Conservation (phyloP, 37 sponge, comb jelly and placozoan genomes). For the Theonella swinhoei region DNA sequence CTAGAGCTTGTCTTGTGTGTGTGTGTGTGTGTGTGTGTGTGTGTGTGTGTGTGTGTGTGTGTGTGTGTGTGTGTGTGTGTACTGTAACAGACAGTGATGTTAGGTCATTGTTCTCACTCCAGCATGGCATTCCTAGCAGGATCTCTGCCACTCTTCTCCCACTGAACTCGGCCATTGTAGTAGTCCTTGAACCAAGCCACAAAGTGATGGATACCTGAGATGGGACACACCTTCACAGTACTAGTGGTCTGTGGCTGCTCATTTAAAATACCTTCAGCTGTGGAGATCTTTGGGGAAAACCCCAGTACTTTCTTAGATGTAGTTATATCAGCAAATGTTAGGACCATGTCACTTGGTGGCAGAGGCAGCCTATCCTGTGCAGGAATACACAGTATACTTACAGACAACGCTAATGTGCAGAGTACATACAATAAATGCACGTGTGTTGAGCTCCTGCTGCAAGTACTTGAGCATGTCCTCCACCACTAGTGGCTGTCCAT, state of each 20-base stretch:
- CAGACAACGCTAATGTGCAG: too few relatives aligned
- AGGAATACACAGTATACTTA: too few relatives aligned
- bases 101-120: neutral
- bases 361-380: slow-evolving; percentile 58
- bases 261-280: slow-evolving; percentile 42
- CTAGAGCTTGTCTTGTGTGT: neutral
- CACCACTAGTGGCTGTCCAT: slow-evolving; percentile 51
- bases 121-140: neutral
- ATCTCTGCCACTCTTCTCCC: neutral
- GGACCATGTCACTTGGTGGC: slow-evolving; percentile 50
- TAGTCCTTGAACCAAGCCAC: slow-evolving; percentile 60
- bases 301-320: slow-evolving; percentile 30
- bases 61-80: slow-evolving; percentile 1
- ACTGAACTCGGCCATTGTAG: neutral
- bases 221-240: neutral
- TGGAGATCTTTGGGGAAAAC: slow-evolving; percentile 25
- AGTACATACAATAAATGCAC: slow-evolving; percentile 51
- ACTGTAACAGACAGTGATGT: neutral
- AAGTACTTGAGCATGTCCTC: slow-evolving; percentile 38
- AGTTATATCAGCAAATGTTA: slow-evolving; percentile 66
- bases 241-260: neutral
- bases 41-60: slow-evolving; percentile 4
- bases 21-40: neutral
- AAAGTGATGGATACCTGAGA: slow-evolving; percentile 43
- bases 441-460: slow-evolving; percentile 49